Evolutionary conservation across 23 tunicate genomes (phyloP).

Genomic region (Trididemnum clinides): DNA sequence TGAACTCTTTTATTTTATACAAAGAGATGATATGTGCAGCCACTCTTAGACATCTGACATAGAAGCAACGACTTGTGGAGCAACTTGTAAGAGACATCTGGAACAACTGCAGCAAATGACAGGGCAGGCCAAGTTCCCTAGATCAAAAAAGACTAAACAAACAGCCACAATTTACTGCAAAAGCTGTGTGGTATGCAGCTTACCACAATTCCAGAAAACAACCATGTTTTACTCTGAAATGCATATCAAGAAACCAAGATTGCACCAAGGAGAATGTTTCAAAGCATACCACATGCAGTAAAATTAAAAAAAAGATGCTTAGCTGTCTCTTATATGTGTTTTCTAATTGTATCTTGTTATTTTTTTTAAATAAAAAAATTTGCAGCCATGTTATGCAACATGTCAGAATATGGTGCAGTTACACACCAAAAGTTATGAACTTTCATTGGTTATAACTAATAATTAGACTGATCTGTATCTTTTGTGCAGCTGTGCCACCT

Average conservation of each 20-base stretch:
- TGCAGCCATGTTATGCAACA: no score
- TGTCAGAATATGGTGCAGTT: no score
- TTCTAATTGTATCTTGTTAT: no score
- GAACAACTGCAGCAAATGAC: background rate
- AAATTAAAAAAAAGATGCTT: background rate
- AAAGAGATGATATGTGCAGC: background rate
- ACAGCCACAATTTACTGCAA: background rate
- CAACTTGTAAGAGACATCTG: background rate
- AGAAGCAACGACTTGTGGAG: background rate
- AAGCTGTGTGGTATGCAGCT: background rate
- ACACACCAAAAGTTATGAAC: no score
- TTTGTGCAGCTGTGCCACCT: no score
- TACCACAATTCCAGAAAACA: background rate
- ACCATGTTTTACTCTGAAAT: background rate
- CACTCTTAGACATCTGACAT: background rate
- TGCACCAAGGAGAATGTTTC: background rate
- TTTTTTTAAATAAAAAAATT: no score
- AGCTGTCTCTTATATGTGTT: no score
- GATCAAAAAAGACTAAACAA: background rate
- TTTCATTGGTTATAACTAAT: no score
- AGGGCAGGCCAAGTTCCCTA: background rate
- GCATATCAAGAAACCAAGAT: background rate
- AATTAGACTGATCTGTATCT: no score
- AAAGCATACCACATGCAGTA: background rate
- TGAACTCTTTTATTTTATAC: slow-evolving; percentile 1